Evolutionary conservation across 2,113 vertebrate species (phyloP).

Genomic region (Empidonax traillii): DNA sequence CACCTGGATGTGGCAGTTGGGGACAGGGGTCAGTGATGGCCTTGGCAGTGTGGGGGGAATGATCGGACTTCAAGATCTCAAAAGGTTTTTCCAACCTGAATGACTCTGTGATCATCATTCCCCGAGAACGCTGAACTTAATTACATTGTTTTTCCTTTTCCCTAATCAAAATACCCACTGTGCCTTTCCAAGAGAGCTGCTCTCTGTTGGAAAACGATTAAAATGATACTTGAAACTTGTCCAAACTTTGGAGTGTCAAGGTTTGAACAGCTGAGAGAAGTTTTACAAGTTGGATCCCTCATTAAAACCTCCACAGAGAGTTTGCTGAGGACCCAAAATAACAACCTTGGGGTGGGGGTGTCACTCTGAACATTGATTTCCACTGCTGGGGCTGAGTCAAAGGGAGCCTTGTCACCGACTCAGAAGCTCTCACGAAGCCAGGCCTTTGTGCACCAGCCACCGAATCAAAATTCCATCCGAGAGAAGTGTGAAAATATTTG

Average conservation of each 20-base stretch:
- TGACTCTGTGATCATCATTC: not conserved
- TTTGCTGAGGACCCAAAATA: not conserved
- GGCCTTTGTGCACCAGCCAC: not conserved
- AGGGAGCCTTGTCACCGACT: not conserved
- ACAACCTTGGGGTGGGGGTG: not conserved
- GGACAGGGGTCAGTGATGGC: fast-evolving
- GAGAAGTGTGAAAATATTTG: conserved; percentile 43
- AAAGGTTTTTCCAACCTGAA: not conserved
- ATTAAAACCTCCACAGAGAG: not conserved
- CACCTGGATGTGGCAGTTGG: not conserved
- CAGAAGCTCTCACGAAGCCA: not conserved
- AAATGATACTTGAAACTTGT: not conserved
- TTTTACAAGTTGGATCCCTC: not conserved
- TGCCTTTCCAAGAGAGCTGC: not conserved
- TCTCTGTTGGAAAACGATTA: not conserved
- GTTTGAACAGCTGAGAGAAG: not conserved
- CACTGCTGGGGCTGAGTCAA: not conserved
- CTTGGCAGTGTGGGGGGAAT: not conserved
- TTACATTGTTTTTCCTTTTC: not conserved
- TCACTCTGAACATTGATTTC: not conserved
- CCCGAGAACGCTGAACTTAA: not conserved
- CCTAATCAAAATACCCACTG: not conserved
- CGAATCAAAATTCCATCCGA: conserved; percentile 31
- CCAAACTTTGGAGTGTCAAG: not conserved
- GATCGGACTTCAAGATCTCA: fast-evolving